Base-by-base conservation (phyloP, 2,888 invertebrate species). In the Adelphocoris suturalis region DNA sequence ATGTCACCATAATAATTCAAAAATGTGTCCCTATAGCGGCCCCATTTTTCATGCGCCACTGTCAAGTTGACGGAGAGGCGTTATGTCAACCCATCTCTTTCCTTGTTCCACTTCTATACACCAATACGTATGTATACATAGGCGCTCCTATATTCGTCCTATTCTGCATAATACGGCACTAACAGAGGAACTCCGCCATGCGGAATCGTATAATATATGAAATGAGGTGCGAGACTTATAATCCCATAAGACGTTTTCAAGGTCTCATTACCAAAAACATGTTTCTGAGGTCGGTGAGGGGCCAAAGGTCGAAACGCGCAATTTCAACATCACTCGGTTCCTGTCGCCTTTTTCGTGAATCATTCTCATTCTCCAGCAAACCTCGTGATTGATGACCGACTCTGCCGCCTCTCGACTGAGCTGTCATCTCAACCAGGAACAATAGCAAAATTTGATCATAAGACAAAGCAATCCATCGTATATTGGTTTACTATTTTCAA, bases 201-300 rank as follows among this genome's bases (percentile, higher is more conserved):
- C 61, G 19, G 61, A 61, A 61, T 61, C n/a, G 61, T 61, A 19
- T 61, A 61, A 61, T 61, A 61, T n/a, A 61, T 61, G 61, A 61
- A 61, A 61, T 19, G 61, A 61, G 9, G 61, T 9, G 61, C 2
- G 16, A 61, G 61, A 14, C 61, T 19, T n/a, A 19, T n/a, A 19
- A 61, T 61, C 61, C 61, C 61, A 61, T 61, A 16, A 61, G 61
- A n/a, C 61, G 61, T 19, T 61, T 61, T 61, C 61, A 61, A 61
- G 61, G 61, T n/a, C 61, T 14, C n/a, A 19, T 61, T 61, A 19
- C 19, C 61, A 19, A 61, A 61, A 61, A 16, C 61, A 61, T n/a
- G 61, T 19, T 61, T n/a, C 19, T 61, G 16, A 19, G 19, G 61
- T 16, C 19, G 9, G 9, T n/a, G n/a, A 19, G 61, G 19, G 61